Percentiles rank a stretch among this genome's conserved stretches.
Conservation (phyloP, 2,888 invertebrate species). For the Tribolium freemani region DNA sequence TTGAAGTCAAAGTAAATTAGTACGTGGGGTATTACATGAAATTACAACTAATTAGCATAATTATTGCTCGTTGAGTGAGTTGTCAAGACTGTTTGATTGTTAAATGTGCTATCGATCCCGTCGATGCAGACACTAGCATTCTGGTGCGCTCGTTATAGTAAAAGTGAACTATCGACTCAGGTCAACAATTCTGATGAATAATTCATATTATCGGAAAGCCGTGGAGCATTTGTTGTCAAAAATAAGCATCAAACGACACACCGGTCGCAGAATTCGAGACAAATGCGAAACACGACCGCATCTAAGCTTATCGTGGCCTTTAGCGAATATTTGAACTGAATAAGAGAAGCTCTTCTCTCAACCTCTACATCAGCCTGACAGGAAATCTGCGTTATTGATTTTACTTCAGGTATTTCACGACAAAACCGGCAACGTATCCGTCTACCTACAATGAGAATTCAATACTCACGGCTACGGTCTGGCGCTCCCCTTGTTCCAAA, state of each 20-base stretch:
- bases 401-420: constrained; percentile 43
- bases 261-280: not conserved
- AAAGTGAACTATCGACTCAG: constrained; percentile 29
- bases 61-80: too few species aligned
- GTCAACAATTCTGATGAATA: constrained; percentile 21
- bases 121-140: not conserved
- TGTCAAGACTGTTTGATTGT: too few species aligned
- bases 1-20: too few species aligned
- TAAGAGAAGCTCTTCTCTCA: constrained; percentile 25
- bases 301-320: constrained; percentile 6
- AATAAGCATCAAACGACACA: not conserved
- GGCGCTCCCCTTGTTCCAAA: constrained; percentile 10
- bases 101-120: not conserved
- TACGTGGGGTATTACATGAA: too few species aligned
- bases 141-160: constrained; percentile 7
- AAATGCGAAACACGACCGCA: not conserved
- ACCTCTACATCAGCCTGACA: constrained; percentile 31
- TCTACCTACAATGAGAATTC: constrained; percentile 39
- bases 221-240: constrained; percentile 2
- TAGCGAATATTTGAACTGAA: constrained; percentile 29
- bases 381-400: constrained; percentile 44
- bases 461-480: constrained; percentile 25
- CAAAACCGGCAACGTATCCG: constrained; percentile 39
- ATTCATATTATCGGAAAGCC: constrained; percentile 19
- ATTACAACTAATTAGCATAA: too few species aligned